Conservation (phyloP, 2,797 vertebrate genomes). For the Sorex maritimensis region DNA sequence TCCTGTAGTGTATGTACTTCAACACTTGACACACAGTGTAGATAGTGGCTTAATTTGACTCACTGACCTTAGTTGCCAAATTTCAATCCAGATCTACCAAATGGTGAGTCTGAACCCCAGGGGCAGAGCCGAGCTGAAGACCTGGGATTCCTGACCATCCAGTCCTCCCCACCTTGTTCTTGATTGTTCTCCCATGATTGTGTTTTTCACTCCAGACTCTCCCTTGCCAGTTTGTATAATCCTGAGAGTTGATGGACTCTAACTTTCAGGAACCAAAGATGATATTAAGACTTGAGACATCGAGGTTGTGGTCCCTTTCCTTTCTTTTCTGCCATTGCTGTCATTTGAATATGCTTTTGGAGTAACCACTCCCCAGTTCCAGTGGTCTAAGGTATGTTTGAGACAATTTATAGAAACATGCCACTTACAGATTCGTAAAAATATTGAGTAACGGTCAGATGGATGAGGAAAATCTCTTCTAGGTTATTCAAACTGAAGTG, state of each 20-base stretch:
- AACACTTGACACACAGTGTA: background rate
- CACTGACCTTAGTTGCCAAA: background rate
- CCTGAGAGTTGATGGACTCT: background rate
- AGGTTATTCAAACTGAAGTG: background rate
- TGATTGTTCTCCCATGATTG: background rate
- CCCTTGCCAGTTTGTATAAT: background rate
- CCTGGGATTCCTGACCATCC: background rate
- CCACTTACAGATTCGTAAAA: background rate
- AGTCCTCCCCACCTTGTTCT: background rate
- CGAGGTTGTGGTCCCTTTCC: background rate
- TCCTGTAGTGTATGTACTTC: background rate
- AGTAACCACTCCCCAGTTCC: background rate
- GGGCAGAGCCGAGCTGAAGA: background rate
- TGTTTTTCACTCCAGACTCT: background rate
- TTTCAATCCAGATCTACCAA: background rate
- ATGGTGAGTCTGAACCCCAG: background rate
- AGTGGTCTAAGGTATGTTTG: background rate
- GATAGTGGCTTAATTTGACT: background rate
- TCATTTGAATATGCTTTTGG: background rate
- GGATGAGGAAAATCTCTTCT: slow-evolving; percentile 7
- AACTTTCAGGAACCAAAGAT: background rate
- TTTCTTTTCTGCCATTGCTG: background rate
- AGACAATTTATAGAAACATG: background rate
- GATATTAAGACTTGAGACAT: background rate
- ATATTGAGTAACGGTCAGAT: background rate